These are phyloP conservation scores for Oryzias woworae DNA, from an alignment of 2,113 vertebrate genomes.

Conservation along the genomic window DNA sequence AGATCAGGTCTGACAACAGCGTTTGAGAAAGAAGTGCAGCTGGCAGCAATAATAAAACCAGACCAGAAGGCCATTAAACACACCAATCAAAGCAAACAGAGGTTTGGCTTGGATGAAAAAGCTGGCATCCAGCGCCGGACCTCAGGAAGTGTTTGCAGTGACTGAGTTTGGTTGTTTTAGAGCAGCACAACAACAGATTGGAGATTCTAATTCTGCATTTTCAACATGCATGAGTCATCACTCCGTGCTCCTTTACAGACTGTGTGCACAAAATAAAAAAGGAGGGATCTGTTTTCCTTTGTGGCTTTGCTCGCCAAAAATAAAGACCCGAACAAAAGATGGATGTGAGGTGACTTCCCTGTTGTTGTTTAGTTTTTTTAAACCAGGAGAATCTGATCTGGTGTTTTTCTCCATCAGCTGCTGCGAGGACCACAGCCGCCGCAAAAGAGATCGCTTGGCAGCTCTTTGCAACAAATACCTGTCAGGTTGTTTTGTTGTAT, in stretches of 20 bases:
- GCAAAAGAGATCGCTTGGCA: conserved; percentile 28
- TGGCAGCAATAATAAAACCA: conserved; percentile 72
- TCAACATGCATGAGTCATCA: conserved; percentile 54
- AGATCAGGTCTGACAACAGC: conserved; percentile 35
- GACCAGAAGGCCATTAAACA: conserved; percentile 63
- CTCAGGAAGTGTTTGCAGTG: conserved; percentile 45
- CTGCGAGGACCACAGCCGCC: conserved; percentile 31
- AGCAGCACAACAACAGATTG: conserved; percentile 36
- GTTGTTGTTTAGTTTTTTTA: conserved; percentile 31
- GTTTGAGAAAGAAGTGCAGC: conserved; percentile 53
- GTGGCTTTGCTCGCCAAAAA: conserved; percentile 54
- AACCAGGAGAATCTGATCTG: conserved; percentile 65
- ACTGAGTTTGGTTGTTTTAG: conserved; percentile 64
- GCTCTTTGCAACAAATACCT: conserved; percentile 23
- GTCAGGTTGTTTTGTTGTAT: conserved; percentile 23
- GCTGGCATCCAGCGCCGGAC: conserved; percentile 53
- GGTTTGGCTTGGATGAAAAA: conserved; percentile 45
- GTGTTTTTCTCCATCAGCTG: conserved; percentile 61
- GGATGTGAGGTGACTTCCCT: conserved; percentile 72
- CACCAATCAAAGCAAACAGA: conserved; percentile 67
- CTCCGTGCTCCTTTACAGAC: conserved; percentile 39
- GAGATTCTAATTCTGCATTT: conserved; percentile 50
- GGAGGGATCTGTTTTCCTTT: conserved; percentile 69
- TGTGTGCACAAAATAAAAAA: conserved; percentile 27
- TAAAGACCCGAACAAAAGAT: conserved; percentile 72